Evolutionary conservation across 2,113 vertebrate genomes (phyloP).

Genomic region (Peromyscus polionotus): DNA sequence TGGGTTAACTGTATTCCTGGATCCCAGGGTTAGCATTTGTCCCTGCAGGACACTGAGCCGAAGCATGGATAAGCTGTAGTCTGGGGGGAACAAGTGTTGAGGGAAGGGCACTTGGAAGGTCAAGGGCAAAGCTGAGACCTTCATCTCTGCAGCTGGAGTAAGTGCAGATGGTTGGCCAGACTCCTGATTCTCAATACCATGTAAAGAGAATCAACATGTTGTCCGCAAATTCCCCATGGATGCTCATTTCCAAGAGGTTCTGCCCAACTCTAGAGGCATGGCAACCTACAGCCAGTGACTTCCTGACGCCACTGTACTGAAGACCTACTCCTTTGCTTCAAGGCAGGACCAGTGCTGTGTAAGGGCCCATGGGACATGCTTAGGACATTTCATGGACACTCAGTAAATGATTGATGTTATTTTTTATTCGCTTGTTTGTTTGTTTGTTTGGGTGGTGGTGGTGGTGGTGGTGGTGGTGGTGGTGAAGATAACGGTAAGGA

Average conservation of each 20-base stretch:
- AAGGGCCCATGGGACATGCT: background rate
- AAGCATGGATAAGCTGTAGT: background rate
- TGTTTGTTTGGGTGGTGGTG: background rate
- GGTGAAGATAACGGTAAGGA: background rate
- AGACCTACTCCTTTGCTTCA: background rate
- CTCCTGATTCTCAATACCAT: background rate
- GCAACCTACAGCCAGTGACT: background rate
- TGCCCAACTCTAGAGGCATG: background rate
- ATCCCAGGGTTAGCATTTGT: background rate
- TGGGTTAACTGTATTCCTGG: background rate
- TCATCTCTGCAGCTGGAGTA: background rate
- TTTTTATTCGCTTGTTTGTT: background rate
- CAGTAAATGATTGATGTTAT: background rate
- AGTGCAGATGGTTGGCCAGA: background rate
- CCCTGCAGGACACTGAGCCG: background rate
- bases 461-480: background rate
- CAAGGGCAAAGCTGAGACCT: background rate
- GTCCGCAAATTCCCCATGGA: background rate
- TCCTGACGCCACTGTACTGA: background rate
- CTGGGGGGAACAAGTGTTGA: background rate
- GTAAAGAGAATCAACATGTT: background rate
- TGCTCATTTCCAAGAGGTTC: background rate
- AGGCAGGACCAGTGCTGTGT: background rate
- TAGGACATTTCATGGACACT: background rate
- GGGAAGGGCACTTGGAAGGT: background rate